Base-by-base conservation (phyloP, 2,888 invertebrate genomes). In the Cryptophagus acutangulus region DNA sequence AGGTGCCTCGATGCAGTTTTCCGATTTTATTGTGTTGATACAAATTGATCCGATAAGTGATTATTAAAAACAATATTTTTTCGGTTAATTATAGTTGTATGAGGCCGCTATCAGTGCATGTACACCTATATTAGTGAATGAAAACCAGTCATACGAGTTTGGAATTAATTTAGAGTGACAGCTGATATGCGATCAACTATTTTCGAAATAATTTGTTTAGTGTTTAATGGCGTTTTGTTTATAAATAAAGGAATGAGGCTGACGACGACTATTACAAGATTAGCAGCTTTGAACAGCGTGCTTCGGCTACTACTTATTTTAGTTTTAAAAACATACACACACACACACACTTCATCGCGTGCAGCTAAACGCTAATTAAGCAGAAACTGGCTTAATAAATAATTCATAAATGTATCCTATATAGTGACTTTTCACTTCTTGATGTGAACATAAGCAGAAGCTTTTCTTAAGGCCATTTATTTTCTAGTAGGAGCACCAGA, bases 71-170 rank as follows among this genome's bases (percentile, higher is more conserved):
- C n/a, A n/a, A n/a, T n/a, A n/a, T n/a, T n/a, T n/a, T n/a, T n/a
- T n/a, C n/a, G n/a, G n/a, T n/a, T n/a, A n/a, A n/a, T n/a, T n/a
- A n/a, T n/a, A n/a, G n/a, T n/a, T n/a, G n/a, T n/a, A n/a, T n/a
- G n/a, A n/a, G n/a, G n/a, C n/a, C n/a, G n/a, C n/a, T n/a, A n/a
- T n/a, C n/a, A n/a, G n/a, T n/a, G n/a, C n/a, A n/a, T n/a, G n/a
- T n/a, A n/a, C n/a, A n/a, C n/a, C n/a, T n/a, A n/a, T n/a, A n/a
- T n/a, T n/a, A n/a, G n/a, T n/a, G n/a, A n/a, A n/a, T n/a, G n/a
- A 39, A 43, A 47, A 47, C 47, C 44, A 41, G 47, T 44, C 33
- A 20, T 25, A 40, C 47, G 15, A 33, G 44, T 43, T 35, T n/a
- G 28, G 36, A 30, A 37, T 28, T 39, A 38, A 47, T 44, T 36